phyloP scores from a whole-genome alignment of 1,140 invertebrate species.

The Drosophila pallidifrons region DNA sequence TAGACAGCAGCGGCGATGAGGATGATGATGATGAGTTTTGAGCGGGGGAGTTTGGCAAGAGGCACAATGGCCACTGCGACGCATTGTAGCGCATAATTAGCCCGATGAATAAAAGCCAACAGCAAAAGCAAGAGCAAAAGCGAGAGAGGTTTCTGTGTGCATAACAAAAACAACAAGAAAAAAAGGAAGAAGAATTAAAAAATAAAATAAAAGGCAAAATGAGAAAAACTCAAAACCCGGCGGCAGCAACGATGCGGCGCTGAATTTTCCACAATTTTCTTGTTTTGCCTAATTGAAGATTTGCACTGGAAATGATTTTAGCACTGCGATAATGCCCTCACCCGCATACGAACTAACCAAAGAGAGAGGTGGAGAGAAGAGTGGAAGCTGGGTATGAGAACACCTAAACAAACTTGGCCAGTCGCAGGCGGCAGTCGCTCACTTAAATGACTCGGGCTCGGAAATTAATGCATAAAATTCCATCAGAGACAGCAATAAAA shows the following conservation, averaged over 20 bases:
- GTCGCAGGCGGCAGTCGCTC: conserved; percentile 26
- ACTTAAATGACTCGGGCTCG: conserved; percentile 40
- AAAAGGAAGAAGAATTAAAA: conserved; percentile 33
- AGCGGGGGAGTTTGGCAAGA: conserved; percentile 26
- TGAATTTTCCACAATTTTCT: conserved; percentile 60
- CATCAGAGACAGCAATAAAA: conserved; percentile 58
- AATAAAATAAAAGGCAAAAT: conserved; percentile 21
- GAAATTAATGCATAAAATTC: conserved; percentile 67
- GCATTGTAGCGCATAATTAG: conserved; percentile 79
- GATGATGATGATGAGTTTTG: conserved; percentile 23
- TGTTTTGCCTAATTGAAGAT: conserved; percentile 68
- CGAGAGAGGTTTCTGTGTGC: conserved; percentile 26
- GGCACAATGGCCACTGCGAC: conserved; percentile 67
- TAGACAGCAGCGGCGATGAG: conserved; percentile 8
- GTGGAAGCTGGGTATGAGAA: background rate
- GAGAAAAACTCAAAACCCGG: conserved; percentile 6
- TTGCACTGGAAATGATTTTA: conserved; percentile 73
- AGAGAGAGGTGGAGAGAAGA: background rate
- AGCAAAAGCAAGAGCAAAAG: conserved; percentile 14
- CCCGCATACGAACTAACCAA: conserved; percentile 9
- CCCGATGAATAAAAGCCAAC: conserved; percentile 71
- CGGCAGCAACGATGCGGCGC: conserved; percentile 30
- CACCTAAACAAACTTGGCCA: conserved; percentile 64
- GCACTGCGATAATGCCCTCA: conserved; percentile 33
- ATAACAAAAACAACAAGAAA: conserved; percentile 14